Percentiles rank a stretch among this genome's conserved stretches.
Evolutionary conservation across 2,888 invertebrate species (phyloP).

Genomic region (Stenchaetothrips biformis): DNA sequence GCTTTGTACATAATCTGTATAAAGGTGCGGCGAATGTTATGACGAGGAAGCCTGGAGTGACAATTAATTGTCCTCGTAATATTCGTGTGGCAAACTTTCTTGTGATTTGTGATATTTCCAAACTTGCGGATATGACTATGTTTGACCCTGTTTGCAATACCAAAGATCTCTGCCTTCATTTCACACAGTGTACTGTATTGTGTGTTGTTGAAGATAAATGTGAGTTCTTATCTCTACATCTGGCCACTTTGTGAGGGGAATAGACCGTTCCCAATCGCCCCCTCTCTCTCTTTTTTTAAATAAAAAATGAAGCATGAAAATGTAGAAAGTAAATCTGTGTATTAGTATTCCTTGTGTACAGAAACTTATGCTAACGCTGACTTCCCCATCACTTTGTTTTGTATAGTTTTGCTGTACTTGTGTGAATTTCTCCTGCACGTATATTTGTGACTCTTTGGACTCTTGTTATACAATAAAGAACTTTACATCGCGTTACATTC

Average conservation of each 20-base stretch:
- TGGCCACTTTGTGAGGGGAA: neutral
- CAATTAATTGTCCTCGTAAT: conserved; percentile 31
- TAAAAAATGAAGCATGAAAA: neutral
- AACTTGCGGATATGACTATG: neutral
- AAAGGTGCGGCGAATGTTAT: conserved; percentile 25
- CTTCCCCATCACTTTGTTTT: conserved; percentile 19
- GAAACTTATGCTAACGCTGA: conserved; percentile 9
- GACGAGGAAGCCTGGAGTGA: conserved; percentile 12
- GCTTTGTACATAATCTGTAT: conserved; percentile 29
- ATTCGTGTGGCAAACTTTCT: conserved; percentile 14
- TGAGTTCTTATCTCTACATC: conserved; percentile 8
- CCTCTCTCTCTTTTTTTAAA: neutral
- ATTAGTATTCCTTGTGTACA: conserved; percentile 3
- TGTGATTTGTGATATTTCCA: conserved; percentile 25
- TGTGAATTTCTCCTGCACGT: conserved; percentile 24
- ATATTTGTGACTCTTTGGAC: conserved; percentile 35
- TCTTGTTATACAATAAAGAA: conserved; percentile 37
- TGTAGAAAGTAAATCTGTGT: neutral
- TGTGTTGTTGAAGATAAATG: conserved; percentile 12
- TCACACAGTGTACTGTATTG: neutral
- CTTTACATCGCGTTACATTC: conserved; percentile 35
- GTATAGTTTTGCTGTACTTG: conserved; percentile 23
- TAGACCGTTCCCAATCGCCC: neutral
- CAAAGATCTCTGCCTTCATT: conserved; percentile 12
- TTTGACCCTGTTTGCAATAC: conserved; percentile 23